phyloP scores from a whole-genome alignment of 2,888 invertebrate species.

The Melanotus villosus region DNA sequence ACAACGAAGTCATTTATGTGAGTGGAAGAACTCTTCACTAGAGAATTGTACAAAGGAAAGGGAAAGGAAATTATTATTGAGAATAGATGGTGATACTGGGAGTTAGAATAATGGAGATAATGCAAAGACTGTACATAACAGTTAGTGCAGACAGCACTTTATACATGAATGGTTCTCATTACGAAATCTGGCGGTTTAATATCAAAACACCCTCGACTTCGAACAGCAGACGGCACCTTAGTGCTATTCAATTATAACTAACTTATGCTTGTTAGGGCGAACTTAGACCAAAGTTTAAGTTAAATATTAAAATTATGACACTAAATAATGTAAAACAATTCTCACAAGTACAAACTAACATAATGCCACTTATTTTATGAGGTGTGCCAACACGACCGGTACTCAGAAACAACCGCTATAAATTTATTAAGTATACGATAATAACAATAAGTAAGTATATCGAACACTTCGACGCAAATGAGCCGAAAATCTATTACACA shows the following conservation, averaged over 20 bases:
- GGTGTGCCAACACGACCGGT: background rate
- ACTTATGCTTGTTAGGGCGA: slow-evolving; percentile 30
- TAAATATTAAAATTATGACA: slow-evolving; percentile 11
- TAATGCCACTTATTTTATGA: background rate
- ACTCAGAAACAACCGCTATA: background rate
- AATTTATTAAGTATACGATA: background rate
- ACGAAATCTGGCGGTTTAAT: slow-evolving; percentile 40
- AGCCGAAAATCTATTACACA: too few species aligned
- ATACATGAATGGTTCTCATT: slow-evolving; percentile 39
- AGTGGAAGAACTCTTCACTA: slow-evolving; percentile 25
- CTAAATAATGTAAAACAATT: background rate
- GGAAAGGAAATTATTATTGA: slow-evolving; percentile 35
- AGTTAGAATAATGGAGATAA: slow-evolving; percentile 32
- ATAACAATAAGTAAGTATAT: too few species aligned
- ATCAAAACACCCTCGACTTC: slow-evolving; percentile 33
- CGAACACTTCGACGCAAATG: too few species aligned
- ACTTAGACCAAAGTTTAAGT: slow-evolving; percentile 8
- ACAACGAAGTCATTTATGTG: slow-evolving; percentile 38
- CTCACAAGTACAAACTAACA: background rate
- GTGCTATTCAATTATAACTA: slow-evolving; percentile 31
- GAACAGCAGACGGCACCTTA: slow-evolving; percentile 25
- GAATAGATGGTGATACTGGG: slow-evolving; percentile 32
- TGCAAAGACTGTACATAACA: slow-evolving; percentile 32
- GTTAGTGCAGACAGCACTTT: slow-evolving; percentile 40
- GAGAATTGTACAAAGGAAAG: slow-evolving; percentile 30